A percentile compares a stretch with the other conserved stretches of the same genome.
phyloP scores from a whole-genome alignment of 2,888 invertebrate species.

The Bombyx huttoni region DNA sequence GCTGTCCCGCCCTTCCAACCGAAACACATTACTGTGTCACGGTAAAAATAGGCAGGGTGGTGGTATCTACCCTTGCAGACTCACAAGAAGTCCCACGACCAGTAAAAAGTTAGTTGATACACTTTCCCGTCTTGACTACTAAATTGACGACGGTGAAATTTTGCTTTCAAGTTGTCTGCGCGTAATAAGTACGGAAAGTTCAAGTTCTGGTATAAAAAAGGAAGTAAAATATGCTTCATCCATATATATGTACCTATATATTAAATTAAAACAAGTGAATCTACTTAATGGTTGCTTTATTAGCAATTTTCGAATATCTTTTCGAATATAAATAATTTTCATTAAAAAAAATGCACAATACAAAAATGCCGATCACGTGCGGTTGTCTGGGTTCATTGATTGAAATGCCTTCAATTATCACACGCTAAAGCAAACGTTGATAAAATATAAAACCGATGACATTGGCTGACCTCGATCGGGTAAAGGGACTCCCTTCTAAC shows the following conservation, averaged over 20 bases:
- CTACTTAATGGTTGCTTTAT: not conserved
- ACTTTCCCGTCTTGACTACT: too few relatives aligned
- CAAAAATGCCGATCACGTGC: not conserved
- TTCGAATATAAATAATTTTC: not conserved
- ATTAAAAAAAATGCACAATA: not conserved
- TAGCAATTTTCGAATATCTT: not conserved
- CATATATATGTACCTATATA: not conserved
- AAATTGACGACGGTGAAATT: too few relatives aligned
- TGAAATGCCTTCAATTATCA: not conserved
- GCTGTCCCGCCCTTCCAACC: too few relatives aligned
- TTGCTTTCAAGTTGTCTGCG: too few relatives aligned
- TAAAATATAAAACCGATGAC: not conserved
- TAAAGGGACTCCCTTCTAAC: not conserved
- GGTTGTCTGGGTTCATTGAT: not conserved
- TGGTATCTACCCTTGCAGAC: too few relatives aligned
- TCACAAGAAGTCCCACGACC: too few relatives aligned
- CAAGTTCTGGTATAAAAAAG: too few relatives aligned
- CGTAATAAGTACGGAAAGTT: too few relatives aligned
- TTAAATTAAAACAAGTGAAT: not conserved
- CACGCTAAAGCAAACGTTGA: not conserved
- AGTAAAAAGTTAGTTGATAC: too few relatives aligned
- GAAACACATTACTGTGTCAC: too few relatives aligned
- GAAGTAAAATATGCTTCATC: not conserved
- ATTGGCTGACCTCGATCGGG: slow-evolving; percentile 9
- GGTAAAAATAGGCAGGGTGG: too few relatives aligned